Evolutionary conservation across 1,140 invertebrate species (phyloP).

Genomic region (Zaprionus nigranus): DNA sequence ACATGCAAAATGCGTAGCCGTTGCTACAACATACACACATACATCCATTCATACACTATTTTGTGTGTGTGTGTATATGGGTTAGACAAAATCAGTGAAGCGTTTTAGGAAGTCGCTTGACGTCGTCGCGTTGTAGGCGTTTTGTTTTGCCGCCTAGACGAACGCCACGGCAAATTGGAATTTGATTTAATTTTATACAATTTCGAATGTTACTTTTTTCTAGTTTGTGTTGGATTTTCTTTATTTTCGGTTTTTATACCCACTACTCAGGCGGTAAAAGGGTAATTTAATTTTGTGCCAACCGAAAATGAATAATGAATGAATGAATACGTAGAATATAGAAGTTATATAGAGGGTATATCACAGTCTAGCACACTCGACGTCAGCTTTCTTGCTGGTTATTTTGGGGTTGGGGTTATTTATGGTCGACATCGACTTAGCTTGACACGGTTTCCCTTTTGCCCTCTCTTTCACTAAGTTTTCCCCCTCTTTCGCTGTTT

Average conservation of each 20-base stretch:
- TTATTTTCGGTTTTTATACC: slow-evolving; percentile 42
- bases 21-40: slow-evolving; percentile 1
- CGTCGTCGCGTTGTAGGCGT: slow-evolving; percentile 66
- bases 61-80: slow-evolving; percentile 47
- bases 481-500: not conserved
- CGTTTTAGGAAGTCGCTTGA: slow-evolving; percentile 78
- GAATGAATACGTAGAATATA: too few relatives aligned
- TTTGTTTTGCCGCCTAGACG: slow-evolving; percentile 50
- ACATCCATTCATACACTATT: slow-evolving; percentile 10
- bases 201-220: slow-evolving; percentile 60
- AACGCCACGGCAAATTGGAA: slow-evolving; percentile 74
- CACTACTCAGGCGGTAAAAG: too few relatives aligned
- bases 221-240: slow-evolving; percentile 48
- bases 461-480: not conserved
- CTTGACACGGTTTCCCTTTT: slow-evolving; percentile 65
- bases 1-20: slow-evolving; percentile 67
- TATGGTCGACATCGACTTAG: slow-evolving; percentile 72
- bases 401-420: slow-evolving; percentile 72
- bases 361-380: too few relatives aligned
- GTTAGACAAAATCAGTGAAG: slow-evolving; percentile 80
- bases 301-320: too few relatives aligned
- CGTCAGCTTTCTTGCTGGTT: slow-evolving; percentile 32
- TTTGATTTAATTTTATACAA: slow-evolving; percentile 83
- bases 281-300: too few relatives aligned
- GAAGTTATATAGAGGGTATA: too few relatives aligned